Evolutionary conservation across 2,888 invertebrate species (phyloP).

Genomic region (Thera obeliscata): DNA sequence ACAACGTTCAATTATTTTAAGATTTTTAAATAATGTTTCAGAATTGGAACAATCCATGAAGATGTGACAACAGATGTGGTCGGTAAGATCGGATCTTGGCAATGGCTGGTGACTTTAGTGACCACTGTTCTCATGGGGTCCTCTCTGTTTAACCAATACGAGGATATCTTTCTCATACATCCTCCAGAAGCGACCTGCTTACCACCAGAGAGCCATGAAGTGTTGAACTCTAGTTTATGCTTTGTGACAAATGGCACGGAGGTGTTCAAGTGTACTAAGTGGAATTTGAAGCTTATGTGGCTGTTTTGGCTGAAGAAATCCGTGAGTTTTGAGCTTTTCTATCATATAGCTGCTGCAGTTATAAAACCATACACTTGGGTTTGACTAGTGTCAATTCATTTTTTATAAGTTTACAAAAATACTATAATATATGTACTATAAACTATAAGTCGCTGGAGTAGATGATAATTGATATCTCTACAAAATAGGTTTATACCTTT

Average conservation of each 20-base stretch:
- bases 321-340: conserved; percentile 49
- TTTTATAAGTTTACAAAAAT: too few relatives aligned
- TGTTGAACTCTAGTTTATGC: conserved; percentile 63
- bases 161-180: conserved; percentile 66
- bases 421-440: too few relatives aligned
- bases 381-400: too few relatives aligned
- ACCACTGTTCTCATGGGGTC: conserved; percentile 60
- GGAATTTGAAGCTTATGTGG: conserved; percentile 68
- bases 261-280: conserved; percentile 55
- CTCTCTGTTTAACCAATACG: conserved; percentile 66
- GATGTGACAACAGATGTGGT: conserved; percentile 76
- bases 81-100: conserved; percentile 73
- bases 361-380: too few relatives aligned
- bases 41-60: conserved; percentile 74
- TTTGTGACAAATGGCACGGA: conserved; percentile 55
- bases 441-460: too few relatives aligned
- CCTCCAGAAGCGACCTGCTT: conserved; percentile 58
- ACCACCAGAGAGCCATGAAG: conserved; percentile 47
- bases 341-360: not conserved
- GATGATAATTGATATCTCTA: too few relatives aligned
- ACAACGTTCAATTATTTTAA: not conserved
- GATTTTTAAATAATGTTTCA: conserved; percentile 46
- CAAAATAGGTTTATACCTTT: too few relatives aligned
- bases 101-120: conserved; percentile 70
- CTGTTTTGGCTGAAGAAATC: conserved; percentile 70